Evolutionary conservation across 2,888 invertebrate species (phyloP).

Genomic region (Troilus luridus): DNA sequence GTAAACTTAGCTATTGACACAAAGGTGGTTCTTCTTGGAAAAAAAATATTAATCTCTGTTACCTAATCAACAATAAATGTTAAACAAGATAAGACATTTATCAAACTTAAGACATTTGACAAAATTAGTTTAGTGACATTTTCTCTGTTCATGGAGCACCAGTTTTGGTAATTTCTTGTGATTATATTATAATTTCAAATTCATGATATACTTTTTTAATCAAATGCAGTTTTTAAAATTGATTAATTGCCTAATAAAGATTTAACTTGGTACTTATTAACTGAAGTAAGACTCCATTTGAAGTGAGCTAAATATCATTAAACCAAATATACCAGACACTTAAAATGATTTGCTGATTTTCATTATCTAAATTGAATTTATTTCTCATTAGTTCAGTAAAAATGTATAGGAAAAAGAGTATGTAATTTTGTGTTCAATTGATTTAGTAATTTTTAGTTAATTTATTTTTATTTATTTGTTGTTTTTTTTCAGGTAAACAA

Average conservation of each 20-base stretch:
- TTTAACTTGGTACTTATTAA: background rate
- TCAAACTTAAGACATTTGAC: background rate
- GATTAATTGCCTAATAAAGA: background rate
- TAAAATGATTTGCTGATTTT: background rate
- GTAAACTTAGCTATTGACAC: background rate
- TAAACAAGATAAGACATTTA: constrained; percentile 26
- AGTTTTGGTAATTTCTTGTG: background rate
- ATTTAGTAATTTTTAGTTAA: background rate
- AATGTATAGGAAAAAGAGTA: constrained; percentile 28
- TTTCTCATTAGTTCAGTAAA: background rate
- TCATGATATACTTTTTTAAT: background rate
- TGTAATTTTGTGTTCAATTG: background rate
- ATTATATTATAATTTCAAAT: background rate
- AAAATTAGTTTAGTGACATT: background rate
- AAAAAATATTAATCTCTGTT: background rate
- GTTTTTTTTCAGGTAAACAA: constrained; percentile 7
- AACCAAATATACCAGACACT: background rate
- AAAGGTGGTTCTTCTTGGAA: background rate
- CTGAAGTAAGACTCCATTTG: background rate
- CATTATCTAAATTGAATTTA: background rate
- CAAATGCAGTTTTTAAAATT: background rate
- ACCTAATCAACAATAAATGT: constrained; percentile 38
- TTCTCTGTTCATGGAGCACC: background rate
- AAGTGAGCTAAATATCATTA: background rate
- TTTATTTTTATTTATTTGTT: background rate